Conservation (phyloP, 2,113 vertebrate genomes). For the Oncorhynchus nerka region DNA sequence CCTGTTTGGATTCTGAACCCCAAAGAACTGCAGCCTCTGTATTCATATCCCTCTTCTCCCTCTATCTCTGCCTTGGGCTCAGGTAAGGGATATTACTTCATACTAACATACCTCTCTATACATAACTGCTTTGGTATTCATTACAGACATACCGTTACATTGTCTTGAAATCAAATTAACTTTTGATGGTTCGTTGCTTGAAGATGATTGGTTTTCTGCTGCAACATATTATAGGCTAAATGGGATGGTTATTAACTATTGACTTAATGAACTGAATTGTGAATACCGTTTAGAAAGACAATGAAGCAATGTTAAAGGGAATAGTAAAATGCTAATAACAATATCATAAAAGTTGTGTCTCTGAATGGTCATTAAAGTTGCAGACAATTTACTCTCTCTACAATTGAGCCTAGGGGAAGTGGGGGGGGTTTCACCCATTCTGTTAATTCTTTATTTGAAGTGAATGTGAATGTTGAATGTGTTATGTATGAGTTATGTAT, state of each 20-base stretch:
- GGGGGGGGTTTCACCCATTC: too few relatives aligned
- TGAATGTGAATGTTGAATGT: too few relatives aligned
- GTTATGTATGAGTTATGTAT: too few relatives aligned
- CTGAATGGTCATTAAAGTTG: too few relatives aligned
- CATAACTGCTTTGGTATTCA: background rate
- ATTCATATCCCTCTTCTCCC: constrained; percentile 3
- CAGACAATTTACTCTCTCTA: too few relatives aligned
- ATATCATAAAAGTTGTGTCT: too few relatives aligned
- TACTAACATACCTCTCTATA: background rate
- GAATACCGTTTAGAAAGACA: too few relatives aligned
- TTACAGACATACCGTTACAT: background rate
- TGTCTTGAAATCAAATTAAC: background rate
- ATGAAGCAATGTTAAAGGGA: too few relatives aligned
- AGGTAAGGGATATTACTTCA: constrained; percentile 54
- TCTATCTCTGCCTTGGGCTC: constrained; percentile 22
- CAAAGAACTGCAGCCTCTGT: constrained; percentile 43
- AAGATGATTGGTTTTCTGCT: background rate
- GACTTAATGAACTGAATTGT: background rate
- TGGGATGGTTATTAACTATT: background rate
- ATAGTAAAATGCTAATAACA: too few relatives aligned
- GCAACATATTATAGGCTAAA: background rate
- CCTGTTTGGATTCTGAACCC: constrained; percentile 34
- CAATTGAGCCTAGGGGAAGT: too few relatives aligned
- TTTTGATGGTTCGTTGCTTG: background rate
- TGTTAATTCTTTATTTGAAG: too few relatives aligned